Evolutionary conservation across 1,140 invertebrate species (phyloP).

Genomic region (Andricus grossulariae): DNA sequence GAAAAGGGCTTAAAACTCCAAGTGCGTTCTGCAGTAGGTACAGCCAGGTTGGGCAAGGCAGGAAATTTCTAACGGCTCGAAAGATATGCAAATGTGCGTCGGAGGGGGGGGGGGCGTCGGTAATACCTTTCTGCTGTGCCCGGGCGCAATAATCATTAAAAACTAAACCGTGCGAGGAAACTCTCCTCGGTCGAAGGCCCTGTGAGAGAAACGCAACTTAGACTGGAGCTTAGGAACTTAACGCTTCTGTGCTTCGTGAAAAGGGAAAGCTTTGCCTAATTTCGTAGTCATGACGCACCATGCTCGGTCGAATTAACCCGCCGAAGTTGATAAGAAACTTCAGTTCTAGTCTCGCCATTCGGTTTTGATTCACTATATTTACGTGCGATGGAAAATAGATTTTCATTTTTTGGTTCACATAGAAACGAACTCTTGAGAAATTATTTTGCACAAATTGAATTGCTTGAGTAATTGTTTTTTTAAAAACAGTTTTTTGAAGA

Average conservation of each 20-base stretch:
- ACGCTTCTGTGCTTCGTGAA: constrained; percentile 25
- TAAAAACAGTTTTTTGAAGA: too few relatives aligned
- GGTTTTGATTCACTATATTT: too few relatives aligned
- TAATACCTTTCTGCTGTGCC: constrained; percentile 59
- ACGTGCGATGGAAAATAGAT: too few relatives aligned
- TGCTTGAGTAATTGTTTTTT: too few relatives aligned
- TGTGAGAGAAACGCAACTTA: constrained; percentile 14
- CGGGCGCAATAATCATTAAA: constrained; percentile 72
- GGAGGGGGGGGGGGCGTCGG: constrained; percentile 42
- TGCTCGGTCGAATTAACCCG: constrained; percentile 17
- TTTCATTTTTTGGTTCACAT: too few relatives aligned
- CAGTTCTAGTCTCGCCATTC: not conserved
- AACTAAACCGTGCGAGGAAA: constrained; percentile 64
- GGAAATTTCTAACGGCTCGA: constrained; percentile 69
- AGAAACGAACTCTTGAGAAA: too few relatives aligned
- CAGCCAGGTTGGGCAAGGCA: constrained; percentile 48
- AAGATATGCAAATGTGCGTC: constrained; percentile 71
- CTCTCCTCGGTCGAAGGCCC: not conserved
- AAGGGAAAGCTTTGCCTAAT: constrained; percentile 28
- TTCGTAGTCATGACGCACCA: constrained; percentile 20
- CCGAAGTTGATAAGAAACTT: constrained; percentile 26
- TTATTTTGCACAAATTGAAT: too few relatives aligned
- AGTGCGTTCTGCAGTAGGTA: constrained; percentile 58
- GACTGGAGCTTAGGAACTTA: constrained; percentile 28
- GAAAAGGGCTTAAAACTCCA: constrained; percentile 67